These are phyloP conservation scores for Sorex araneus DNA, from an alignment of 2,113 vertebrate species.

Conservation along the genomic window DNA sequence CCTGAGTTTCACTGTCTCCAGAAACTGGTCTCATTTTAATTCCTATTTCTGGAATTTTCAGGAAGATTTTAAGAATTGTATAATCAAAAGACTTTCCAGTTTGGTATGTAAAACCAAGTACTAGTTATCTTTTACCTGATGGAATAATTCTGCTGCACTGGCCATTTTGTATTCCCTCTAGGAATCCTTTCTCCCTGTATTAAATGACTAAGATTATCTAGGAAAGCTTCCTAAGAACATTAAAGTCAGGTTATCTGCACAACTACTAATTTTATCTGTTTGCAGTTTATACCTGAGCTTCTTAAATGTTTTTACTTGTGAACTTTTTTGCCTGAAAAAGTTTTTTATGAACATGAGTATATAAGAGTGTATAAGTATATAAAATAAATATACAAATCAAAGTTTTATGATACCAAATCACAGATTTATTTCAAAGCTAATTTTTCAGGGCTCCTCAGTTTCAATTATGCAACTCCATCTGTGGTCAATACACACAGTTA, in stretches of 20 bases:
- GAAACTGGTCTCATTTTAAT: conserved; percentile 36
- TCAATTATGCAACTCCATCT: no score
- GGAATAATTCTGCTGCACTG: background rate
- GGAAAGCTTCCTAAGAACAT: conserved; percentile 14
- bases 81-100: conserved; percentile 38
- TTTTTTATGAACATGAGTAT: no score
- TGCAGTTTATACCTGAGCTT: background rate
- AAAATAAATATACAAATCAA: no score
- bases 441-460: no score
- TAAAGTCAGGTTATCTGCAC: conserved; percentile 2
- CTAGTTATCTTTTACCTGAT: background rate
- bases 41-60: conserved; percentile 34
- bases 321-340: no score
- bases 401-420: no score
- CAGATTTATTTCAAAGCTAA: no score
- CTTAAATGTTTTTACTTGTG: no score
- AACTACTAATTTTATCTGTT: conserved; percentile 59
- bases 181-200: background rate
- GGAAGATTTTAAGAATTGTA: background rate
- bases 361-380: no score
- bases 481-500: no score
- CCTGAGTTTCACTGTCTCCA: background rate
- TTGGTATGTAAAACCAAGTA: background rate
- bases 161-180: background rate
- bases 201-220: conserved; percentile 29